phyloP scores from a whole-genome alignment of 1,140 invertebrate genomes.

The Drosophila arizonae region DNA sequence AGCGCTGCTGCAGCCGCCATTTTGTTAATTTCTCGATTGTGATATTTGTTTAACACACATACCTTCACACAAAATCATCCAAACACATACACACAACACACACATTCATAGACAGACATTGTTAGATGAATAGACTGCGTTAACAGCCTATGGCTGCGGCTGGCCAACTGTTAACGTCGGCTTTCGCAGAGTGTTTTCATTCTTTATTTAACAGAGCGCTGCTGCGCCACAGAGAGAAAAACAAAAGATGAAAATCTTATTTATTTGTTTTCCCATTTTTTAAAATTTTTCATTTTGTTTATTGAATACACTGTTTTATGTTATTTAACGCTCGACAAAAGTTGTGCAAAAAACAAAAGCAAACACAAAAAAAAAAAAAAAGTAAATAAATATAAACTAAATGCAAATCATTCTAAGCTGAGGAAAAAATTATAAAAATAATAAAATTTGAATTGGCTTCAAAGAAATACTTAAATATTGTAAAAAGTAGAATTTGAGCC shows the following conservation, averaged over 20 bases:
- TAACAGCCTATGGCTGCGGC: conserved; percentile 62
- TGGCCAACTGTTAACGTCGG: conserved; percentile 58
- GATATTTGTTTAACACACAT: conserved; percentile 80
- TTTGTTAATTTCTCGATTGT: conserved; percentile 81
- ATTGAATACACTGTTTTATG: conserved; percentile 56
- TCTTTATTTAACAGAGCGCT: conserved; percentile 54
- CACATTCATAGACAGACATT: conserved; percentile 29
- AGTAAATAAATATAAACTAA: conserved; percentile 7
- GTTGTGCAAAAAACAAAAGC: conserved; percentile 31
- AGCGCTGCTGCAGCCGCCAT: conserved; percentile 69
- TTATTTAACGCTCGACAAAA: conserved; percentile 67
- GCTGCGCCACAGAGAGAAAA: conserved; percentile 35
- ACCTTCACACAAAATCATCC: conserved; percentile 43
- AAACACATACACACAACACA: conserved; percentile 27
- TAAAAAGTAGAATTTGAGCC: conserved; percentile 69
- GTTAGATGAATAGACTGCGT: conserved; percentile 56
- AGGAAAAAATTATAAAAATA: conserved; percentile 14
- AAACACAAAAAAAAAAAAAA: conserved; percentile 15
- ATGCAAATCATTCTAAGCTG: conserved; percentile 10
- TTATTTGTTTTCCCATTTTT: conserved; percentile 22
- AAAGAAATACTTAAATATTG: conserved; percentile 68
- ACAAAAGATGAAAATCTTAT: neutral
- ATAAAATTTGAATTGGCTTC: conserved; percentile 36
- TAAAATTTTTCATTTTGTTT: conserved; percentile 41
- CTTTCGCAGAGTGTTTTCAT: conserved; percentile 28